Percentiles rank a stretch among this genome's conserved stretches.
These are phyloP conservation scores for Porphyrio hochstetteri DNA, from an alignment of 2,113 vertebrate species.

Conservation along the genomic window DNA sequence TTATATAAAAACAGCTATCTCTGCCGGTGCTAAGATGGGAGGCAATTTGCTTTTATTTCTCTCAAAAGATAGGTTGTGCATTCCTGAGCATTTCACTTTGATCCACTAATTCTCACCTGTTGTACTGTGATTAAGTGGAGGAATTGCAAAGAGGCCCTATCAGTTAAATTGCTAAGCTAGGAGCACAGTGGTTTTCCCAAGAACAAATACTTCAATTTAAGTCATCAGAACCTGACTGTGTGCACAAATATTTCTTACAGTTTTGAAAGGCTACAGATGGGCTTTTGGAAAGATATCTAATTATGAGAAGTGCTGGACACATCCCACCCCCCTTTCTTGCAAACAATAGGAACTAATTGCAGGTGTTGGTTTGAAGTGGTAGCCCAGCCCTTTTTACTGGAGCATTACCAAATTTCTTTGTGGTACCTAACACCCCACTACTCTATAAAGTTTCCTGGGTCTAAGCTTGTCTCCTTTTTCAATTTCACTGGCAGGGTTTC, in stretches of 20 bases:
- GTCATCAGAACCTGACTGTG: not conserved
- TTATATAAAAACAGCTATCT: not conserved
- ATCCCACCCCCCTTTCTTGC: not conserved
- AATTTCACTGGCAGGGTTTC: not conserved
- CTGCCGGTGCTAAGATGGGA: not conserved
- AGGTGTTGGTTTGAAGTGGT: not conserved
- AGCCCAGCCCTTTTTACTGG: not conserved
- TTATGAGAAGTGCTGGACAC: not conserved
- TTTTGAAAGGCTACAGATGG: slow-evolving; percentile 44
- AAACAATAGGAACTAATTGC: not conserved
- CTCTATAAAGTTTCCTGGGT: not conserved
- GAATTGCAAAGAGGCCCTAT: slow-evolving; percentile 27
- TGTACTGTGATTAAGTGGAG: slow-evolving; percentile 59
- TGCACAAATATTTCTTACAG: slow-evolving; percentile 4
- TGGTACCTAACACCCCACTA: not conserved
- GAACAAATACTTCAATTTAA: slow-evolving; percentile 41
- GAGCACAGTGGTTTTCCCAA: not conserved
- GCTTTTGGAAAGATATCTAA: not conserved
- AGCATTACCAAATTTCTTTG: not conserved
- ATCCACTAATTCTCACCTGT: slow-evolving; percentile 57
- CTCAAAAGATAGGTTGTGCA: not conserved
- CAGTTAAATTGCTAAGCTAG: slow-evolving; percentile 52
- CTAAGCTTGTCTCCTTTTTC: not conserved
- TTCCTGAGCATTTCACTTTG: slow-evolving; percentile 43
- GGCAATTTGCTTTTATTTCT: slow-evolving; percentile 46